These are phyloP conservation scores for Epizoanthus stellaris DNA, from an alignment of 92 coral and sea anemone species.

Conservation along the genomic window DNA sequence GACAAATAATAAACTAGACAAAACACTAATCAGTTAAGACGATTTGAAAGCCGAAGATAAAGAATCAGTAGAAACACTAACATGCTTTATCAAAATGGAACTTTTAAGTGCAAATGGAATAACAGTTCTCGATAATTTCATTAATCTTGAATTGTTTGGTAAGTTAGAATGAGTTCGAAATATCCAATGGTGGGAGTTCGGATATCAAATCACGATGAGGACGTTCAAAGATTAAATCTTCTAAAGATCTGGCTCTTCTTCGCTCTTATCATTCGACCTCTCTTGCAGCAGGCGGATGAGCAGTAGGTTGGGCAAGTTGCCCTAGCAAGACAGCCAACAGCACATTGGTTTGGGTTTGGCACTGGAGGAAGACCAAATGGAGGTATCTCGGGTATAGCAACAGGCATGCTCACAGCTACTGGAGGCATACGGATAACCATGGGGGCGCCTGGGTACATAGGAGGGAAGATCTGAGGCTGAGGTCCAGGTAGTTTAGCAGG, in stretches of 20 bases:
- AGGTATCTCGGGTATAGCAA: constrained; percentile 38
- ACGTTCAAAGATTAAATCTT: constrained; percentile 11
- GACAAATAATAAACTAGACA: background rate
- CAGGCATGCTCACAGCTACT: constrained; percentile 34
- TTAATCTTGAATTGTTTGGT: background rate
- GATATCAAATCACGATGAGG: background rate
- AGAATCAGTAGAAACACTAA: background rate
- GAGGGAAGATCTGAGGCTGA: constrained; percentile 52
- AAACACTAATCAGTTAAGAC: background rate
- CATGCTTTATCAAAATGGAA: constrained; percentile 19
- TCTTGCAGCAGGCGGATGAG: constrained; percentile 68
- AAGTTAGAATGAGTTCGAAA: background rate
- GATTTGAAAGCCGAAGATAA: background rate
- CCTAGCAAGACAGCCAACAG: constrained; percentile 13
- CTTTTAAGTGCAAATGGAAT: background rate
- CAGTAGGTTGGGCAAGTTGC: constrained; percentile 70
- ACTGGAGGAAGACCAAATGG: constrained; percentile 55
- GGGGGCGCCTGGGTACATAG: constrained; percentile 60
- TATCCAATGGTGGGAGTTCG: background rate
- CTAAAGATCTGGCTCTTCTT: constrained; percentile 44
- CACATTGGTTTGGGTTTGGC: constrained; percentile 12
- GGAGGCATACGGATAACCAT: constrained; percentile 45
- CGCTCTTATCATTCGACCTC: constrained; percentile 39
- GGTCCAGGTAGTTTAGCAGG: constrained; percentile 40
- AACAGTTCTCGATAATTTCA: background rate